Conservation (phyloP, 2,888 invertebrate species). For the Drosophila paranaensis region DNA sequence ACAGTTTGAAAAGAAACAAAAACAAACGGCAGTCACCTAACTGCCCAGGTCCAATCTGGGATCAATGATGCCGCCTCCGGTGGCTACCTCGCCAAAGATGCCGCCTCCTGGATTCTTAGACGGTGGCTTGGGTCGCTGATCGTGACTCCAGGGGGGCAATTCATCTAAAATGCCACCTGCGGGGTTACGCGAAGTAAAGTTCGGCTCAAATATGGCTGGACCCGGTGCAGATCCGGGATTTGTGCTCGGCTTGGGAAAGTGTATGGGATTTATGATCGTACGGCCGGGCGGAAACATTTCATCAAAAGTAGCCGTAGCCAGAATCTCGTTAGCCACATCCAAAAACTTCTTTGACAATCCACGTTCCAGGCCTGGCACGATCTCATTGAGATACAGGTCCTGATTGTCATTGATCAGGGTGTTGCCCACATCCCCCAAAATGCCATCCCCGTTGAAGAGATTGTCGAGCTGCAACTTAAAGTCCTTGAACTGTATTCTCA, state of each 20-base stretch:
- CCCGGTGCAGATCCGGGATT: slow-evolving; percentile 27
- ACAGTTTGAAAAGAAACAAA: slow-evolving; percentile 4
- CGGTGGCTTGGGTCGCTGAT: slow-evolving; percentile 24
- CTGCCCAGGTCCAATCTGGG: slow-evolving; percentile 45
- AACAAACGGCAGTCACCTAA: slow-evolving; percentile 12
- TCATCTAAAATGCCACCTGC: slow-evolving; percentile 60
- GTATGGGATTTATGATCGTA: slow-evolving; percentile 62
- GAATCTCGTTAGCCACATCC: slow-evolving; percentile 83
- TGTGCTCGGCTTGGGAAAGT: slow-evolving; percentile 40
- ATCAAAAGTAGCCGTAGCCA: slow-evolving; percentile 83
- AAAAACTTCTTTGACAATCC: slow-evolving; percentile 83
- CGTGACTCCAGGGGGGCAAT: slow-evolving; percentile 38
- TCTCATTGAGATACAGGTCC: slow-evolving; percentile 83
- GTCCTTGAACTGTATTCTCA: slow-evolving; percentile 81
- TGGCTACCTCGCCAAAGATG: slow-evolving; percentile 36
- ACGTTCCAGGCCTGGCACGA: slow-evolving; percentile 84
- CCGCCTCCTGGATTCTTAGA: slow-evolving; percentile 39
- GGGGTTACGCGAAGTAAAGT: slow-evolving; percentile 46
- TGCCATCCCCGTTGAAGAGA: slow-evolving; percentile 83
- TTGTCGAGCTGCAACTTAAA: slow-evolving; percentile 83
- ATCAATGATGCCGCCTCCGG: slow-evolving; percentile 57
- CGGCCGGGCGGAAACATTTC: slow-evolving; percentile 84
- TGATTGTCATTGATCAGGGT: slow-evolving; percentile 83
- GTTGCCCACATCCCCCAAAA: slow-evolving; percentile 84
- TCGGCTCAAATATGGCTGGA: slow-evolving; percentile 61